These are phyloP conservation scores for Pegoplata infirma DNA, from an alignment of 2,888 invertebrate genomes.

Conservation along the genomic window DNA sequence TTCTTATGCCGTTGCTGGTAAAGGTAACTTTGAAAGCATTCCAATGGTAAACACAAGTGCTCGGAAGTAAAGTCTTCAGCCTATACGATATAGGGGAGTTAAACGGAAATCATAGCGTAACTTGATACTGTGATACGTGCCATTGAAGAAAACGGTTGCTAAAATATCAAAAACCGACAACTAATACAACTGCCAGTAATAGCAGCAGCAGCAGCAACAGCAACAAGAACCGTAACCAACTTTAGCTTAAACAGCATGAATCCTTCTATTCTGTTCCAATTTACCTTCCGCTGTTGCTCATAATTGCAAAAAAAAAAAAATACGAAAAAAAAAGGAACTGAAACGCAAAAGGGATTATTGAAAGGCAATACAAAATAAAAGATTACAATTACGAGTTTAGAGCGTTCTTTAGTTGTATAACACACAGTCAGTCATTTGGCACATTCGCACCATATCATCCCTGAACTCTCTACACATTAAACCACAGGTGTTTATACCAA, in stretches of 20 bases:
- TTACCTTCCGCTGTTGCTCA: conserved; percentile 55
- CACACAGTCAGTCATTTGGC: conserved; percentile 40
- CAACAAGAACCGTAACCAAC: conserved; percentile 35
- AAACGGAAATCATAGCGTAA: conserved; percentile 74
- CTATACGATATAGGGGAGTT: conserved; percentile 46
- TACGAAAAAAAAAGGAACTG: neutral
- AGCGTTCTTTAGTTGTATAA: too few species aligned
- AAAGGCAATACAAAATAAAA: neutral
- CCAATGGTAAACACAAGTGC: conserved; percentile 39
- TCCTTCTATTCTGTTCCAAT: conserved; percentile 42
- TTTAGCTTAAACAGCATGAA: conserved; percentile 49
- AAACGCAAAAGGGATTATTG: conserved; percentile 4
- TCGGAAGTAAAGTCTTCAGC: conserved; percentile 59
- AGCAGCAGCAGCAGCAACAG: neutral
- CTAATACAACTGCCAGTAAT: too few species aligned
- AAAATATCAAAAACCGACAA: conserved; percentile 37
- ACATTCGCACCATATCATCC: conserved; percentile 51
- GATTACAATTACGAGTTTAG: conserved; percentile 21
- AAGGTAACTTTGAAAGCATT: conserved; percentile 53
- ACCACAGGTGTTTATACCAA: conserved; percentile 58
- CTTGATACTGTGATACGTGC: conserved; percentile 78
- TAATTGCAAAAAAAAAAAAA: conserved; percentile 47
- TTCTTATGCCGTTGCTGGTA: conserved; percentile 24
- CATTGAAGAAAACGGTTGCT: conserved; percentile 59
- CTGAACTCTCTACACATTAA: conserved; percentile 31